These are phyloP conservation scores for Cichladusa arquata DNA, from an alignment of 2,113 vertebrate genomes.

Conservation along the genomic window DNA sequence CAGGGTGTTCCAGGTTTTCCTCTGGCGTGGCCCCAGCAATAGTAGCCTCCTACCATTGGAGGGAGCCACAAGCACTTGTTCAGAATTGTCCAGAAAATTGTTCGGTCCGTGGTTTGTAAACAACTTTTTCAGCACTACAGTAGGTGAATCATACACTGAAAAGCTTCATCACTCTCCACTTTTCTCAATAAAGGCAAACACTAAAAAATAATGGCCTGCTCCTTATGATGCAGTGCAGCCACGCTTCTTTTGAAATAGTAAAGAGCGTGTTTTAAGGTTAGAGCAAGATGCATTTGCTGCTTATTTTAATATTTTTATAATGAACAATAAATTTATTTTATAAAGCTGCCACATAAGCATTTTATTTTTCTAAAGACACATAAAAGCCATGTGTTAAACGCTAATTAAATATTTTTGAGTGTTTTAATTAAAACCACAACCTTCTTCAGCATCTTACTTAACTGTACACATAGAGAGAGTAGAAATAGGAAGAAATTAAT, in stretches of 20 bases:
- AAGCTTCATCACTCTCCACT: neutral
- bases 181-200: neutral
- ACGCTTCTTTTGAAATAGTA: neutral
- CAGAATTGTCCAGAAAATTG: neutral
- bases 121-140: neutral
- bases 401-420: neutral
- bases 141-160: neutral
- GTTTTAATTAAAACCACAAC: neutral
- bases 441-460: neutral
- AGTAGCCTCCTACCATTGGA: neutral
- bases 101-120: neutral
- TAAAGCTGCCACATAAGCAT: neutral
- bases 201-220: neutral
- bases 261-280: neutral
- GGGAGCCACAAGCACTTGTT: slow-evolving; percentile 6
- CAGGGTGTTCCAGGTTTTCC: neutral
- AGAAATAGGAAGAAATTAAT: neutral
- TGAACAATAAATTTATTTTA: neutral
- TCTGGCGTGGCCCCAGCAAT: neutral
- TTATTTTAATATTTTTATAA: neutral
- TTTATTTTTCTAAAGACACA: neutral
- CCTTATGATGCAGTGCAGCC: neutral
- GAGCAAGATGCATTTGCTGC: neutral
- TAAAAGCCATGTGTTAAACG: neutral
- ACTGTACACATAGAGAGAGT: neutral